Conservation (phyloP, 2,113 vertebrate genomes). For the Megaleporinus macrocephalus region DNA sequence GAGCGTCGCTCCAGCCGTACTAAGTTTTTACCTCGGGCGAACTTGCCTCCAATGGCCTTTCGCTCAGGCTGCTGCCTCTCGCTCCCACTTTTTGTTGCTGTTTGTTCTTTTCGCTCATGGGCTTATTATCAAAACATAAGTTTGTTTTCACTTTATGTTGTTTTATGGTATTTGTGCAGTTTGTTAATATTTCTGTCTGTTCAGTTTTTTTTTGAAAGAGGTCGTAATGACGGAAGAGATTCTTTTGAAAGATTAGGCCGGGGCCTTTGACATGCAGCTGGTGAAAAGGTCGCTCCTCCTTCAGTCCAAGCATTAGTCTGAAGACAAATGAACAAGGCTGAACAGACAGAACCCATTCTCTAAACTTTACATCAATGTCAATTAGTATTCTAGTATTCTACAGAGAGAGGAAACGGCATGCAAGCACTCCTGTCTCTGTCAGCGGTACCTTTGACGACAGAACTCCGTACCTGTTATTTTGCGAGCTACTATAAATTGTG, state of each 20-base stretch:
- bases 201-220: background rate
- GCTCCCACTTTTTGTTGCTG: conserved; percentile 1
- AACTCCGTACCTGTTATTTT: background rate
- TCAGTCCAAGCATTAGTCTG: conserved; percentile 27
- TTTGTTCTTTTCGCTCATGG: background rate
- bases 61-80: background rate
- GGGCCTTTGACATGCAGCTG: conserved; percentile 10
- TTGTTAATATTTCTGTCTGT: background rate
- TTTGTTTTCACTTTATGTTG: background rate
- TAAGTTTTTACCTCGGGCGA: background rate
- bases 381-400: conserved; percentile 30
- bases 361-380: conserved; percentile 42
- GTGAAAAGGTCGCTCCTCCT: conserved; percentile 31
- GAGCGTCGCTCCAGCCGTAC: conserved; percentile 12
- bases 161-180: background rate
- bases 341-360: background rate
- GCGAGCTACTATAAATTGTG: background rate
- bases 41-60: background rate
- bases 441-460: background rate
- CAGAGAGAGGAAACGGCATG: background rate
- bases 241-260: background rate
- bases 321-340: conserved; percentile 34
- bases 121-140: background rate
- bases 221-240: background rate
- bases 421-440: background rate